Conservation (phyloP, 2,113 vertebrate species). For the Eretmochelys imbricata region DNA sequence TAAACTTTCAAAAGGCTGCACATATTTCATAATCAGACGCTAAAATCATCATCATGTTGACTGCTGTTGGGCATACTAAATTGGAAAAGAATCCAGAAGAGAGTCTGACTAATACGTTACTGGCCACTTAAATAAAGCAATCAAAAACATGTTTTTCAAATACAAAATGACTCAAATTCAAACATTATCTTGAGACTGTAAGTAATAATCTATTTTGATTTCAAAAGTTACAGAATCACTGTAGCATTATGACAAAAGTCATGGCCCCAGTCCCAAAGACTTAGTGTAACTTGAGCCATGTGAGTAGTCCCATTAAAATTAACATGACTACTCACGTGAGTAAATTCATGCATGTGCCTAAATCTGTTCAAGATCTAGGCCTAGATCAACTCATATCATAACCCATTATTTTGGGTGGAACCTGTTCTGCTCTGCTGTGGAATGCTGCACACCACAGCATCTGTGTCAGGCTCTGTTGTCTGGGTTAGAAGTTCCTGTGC, state of each 20-base stretch:
- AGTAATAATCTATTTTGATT: constrained; percentile 31
- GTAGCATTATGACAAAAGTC: background rate
- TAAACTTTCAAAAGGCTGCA: background rate
- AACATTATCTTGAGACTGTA: constrained; percentile 5
- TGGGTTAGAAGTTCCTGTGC: background rate
- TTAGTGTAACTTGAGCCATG: background rate
- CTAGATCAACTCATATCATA: background rate
- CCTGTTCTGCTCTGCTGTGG: background rate
- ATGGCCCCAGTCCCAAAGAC: background rate
- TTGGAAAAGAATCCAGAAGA: constrained; percentile 56
- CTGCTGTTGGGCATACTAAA: constrained; percentile 54
- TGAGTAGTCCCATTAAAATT: background rate
- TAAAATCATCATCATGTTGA: constrained; percentile 53
- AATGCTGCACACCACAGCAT: background rate
- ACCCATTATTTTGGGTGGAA: background rate
- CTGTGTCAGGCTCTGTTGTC: constrained; percentile 19
- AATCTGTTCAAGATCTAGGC: background rate
- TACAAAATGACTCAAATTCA: constrained; percentile 30
- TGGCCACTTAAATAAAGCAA: constrained; percentile 40
- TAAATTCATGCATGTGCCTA: background rate
- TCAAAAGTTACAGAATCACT: constrained; percentile 2
- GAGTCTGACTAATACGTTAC: constrained; percentile 48
- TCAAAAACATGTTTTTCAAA: constrained; percentile 59
- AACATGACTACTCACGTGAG: background rate
- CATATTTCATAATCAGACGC: constrained; percentile 35